Base-by-base conservation (phyloP, 1,140 invertebrate genomes). In the Acarapis woodi region DNA sequence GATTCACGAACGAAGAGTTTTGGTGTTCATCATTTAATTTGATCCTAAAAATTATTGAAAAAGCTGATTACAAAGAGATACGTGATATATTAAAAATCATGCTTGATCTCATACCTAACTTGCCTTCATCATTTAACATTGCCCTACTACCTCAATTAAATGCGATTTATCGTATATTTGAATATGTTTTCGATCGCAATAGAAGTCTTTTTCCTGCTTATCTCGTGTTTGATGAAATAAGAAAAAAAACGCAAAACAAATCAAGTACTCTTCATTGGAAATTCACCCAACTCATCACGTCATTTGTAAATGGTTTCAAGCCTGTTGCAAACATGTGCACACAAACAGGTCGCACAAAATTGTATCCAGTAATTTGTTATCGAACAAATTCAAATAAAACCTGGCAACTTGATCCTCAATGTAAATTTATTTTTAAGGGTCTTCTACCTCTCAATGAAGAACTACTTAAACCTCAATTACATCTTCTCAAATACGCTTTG, bases 281-380 rank as follows among this genome's bases (percentile, higher is more conserved):
- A 62, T 54, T 93, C 14, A 71, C 78, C 22, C 67, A 68, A 49
- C 54, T 90, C 3, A 62, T 90, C 39, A 73, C 76, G 15, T 68
- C 67, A 52, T 88, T 88, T 60, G 70, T 90, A 9, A 75, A 85
- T 49, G 79, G 77, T 58, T 93, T 90, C 53, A 64, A 76, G 40
- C 67, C 71, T 15, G 74, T 74, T 35, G 80, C 83, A 0, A 82
- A 90, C 61, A 90, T 93, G 74, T 76, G 90, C 0, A 75, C 82
- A 1, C 78, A 90, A 29, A 71, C 82, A 39, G 79, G 79, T 0
- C 71, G 82, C 46, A 68, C 74, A 4, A 69, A 73, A 46, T 76
- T 93, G 68, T 54, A 87, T 15, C 85, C 87, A 4, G 74, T 96
- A 16, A 80, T 93, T 3, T 83, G 90, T 45, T 72, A 80, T 49